A percentile compares a stretch with the other conserved stretches of the same genome.
Evolutionary conservation across 1,140 invertebrate species (phyloP).

Genomic region (Riptortus pedestris): DNA sequence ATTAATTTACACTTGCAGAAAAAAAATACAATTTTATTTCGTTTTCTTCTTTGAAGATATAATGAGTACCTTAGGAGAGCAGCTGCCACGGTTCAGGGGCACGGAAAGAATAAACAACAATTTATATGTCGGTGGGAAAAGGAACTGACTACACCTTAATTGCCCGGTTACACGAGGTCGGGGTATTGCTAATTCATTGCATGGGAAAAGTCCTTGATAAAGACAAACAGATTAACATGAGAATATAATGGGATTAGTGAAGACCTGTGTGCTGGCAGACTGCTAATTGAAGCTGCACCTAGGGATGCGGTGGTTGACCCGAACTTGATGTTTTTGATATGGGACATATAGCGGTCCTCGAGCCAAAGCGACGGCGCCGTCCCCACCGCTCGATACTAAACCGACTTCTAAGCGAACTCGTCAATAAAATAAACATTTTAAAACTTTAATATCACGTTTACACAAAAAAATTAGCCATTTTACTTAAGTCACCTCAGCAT

Average conservation of each 20-base stretch:
- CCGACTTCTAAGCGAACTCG: background rate
- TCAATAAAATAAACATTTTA: background rate
- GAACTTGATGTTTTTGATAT: background rate
- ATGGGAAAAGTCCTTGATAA: background rate
- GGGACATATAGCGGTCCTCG: background rate
- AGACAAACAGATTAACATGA: background rate
- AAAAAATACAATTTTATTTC: too few species aligned
- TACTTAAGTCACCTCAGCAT: too few species aligned
- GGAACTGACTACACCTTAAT: background rate
- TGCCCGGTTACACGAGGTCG: background rate
- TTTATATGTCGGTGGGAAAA: too few species aligned
- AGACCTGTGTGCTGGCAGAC: background rate
- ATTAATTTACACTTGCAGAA: too few species aligned
- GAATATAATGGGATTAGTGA: background rate
- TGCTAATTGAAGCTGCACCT: background rate
- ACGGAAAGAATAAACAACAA: too few species aligned
- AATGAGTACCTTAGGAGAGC: too few species aligned
- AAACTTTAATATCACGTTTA: background rate
- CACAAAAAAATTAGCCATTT: background rate
- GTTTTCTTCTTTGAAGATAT: too few species aligned
- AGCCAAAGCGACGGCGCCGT: constrained; percentile 1
- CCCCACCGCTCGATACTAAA: background rate
- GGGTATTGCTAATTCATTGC: background rate
- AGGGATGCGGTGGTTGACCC: background rate
- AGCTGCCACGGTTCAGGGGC: too few species aligned